Evolutionary conservation across 23 tunicate species (phyloP).

Genomic region (Oikopleura dioica): DNA sequence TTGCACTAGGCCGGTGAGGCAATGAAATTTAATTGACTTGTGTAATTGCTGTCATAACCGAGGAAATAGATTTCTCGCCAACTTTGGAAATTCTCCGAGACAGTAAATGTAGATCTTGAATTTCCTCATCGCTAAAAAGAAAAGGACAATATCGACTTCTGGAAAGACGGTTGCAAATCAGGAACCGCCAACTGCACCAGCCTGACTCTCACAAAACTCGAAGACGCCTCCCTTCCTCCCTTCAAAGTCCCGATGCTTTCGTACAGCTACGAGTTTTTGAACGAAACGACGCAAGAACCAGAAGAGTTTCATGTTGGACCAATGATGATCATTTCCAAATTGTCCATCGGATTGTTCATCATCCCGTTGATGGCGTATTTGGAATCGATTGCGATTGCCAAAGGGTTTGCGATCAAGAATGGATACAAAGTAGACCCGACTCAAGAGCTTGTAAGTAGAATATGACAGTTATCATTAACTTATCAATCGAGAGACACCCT

Average conservation of each 20-base stretch:
- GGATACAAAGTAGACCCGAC: constrained; percentile 40
- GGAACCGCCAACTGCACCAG: not conserved
- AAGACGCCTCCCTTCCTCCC: not conserved
- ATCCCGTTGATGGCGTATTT: constrained; percentile 54
- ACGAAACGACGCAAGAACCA: not conserved
- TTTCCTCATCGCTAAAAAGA: too few species aligned
- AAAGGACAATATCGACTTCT: not conserved
- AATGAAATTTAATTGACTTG: too few species aligned
- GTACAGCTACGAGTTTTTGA: not conserved
- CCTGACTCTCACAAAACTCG: not conserved
- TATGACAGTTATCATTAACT: not conserved
- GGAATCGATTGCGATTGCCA: constrained; percentile 63
- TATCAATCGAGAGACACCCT: not conserved
- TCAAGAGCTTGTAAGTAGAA: constrained; percentile 31
- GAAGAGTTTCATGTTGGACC: too few species aligned
- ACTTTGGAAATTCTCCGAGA: too few species aligned
- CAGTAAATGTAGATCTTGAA: too few species aligned
- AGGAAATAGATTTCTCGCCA: too few species aligned
- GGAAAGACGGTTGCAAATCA: not conserved
- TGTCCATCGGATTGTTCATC: constrained; percentile 45
- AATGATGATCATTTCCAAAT: too few species aligned
- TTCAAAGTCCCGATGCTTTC: not conserved
- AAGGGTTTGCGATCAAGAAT: constrained; percentile 47
- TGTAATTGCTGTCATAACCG: too few species aligned
- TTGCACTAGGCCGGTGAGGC: too few species aligned